phyloP scores from a whole-genome alignment of 2,888 invertebrate genomes.

The Tiliacea citrago region DNA sequence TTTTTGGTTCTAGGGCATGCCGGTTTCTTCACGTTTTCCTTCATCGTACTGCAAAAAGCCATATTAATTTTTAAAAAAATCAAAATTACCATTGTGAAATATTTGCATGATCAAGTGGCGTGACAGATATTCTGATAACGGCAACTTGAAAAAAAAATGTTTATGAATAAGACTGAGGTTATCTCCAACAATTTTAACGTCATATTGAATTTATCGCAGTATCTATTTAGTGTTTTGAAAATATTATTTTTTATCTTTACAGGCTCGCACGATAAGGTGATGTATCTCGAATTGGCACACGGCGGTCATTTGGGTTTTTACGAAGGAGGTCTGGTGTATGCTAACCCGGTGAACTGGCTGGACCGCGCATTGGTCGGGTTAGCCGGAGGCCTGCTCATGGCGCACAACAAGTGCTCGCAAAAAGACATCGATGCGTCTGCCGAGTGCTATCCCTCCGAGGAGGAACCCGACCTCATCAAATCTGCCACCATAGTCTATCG shows the following conservation, averaged over 20 bases:
- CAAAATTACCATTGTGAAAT: not conserved
- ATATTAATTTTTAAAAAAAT: not conserved
- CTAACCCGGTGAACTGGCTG: slow-evolving; percentile 97
- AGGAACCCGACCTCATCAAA: slow-evolving; percentile 85
- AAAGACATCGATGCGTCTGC: slow-evolving; percentile 66
- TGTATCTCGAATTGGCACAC: slow-evolving; percentile 96
- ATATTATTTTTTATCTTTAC: slow-evolving; percentile 64
- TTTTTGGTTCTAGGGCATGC: too few species aligned
- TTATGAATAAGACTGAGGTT: slow-evolving; percentile 33
- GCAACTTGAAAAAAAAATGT: slow-evolving; percentile 19
- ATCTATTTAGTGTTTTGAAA: slow-evolving; percentile 5
- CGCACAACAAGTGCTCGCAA: slow-evolving; percentile 87
- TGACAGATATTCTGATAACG: slow-evolving; percentile 43
- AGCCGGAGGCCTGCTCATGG: slow-evolving; percentile 93
- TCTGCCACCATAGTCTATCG: slow-evolving; percentile 85
- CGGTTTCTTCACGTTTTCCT: too few species aligned
- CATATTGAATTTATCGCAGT: slow-evolving; percentile 21
- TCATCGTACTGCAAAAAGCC: too few species aligned
- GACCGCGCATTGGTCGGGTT: slow-evolving; percentile 96
- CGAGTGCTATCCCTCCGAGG: slow-evolving; percentile 69
- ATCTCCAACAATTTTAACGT: slow-evolving; percentile 33
- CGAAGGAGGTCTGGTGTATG: slow-evolving; percentile 96
- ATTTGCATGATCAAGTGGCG: slow-evolving; percentile 42
- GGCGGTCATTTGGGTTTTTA: slow-evolving; percentile 99
- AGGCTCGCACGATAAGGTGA: slow-evolving; percentile 92